Conservation (phyloP, 2,113 vertebrate species). For the Rhagologus leucostigma region DNA sequence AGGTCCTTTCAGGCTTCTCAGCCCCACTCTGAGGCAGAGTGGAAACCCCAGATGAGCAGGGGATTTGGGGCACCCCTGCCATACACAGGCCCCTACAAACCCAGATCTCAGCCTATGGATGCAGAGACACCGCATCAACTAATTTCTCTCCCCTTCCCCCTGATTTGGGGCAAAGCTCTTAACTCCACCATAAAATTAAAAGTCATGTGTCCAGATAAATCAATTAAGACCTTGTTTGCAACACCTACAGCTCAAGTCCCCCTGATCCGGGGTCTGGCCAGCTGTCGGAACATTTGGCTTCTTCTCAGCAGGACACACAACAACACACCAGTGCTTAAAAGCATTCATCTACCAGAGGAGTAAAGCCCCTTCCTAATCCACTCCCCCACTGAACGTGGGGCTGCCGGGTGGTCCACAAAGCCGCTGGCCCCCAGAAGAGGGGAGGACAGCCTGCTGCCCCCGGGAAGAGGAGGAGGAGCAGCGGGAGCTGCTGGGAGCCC, state of each 20-base stretch:
- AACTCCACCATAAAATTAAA: background rate
- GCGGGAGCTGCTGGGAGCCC: background rate
- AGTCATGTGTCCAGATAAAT: background rate
- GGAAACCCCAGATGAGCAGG: background rate
- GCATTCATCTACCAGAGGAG: background rate
- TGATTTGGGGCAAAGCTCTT: background rate
- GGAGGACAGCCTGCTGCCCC: background rate
- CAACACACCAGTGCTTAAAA: background rate
- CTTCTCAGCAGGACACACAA: conserved; percentile 33
- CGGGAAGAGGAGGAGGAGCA: background rate
- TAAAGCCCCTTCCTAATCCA: conserved; percentile 51
- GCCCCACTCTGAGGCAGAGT: background rate
- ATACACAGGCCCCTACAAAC: background rate
- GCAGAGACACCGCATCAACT: accelerated
- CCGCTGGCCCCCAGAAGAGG: background rate
- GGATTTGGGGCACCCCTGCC: background rate
- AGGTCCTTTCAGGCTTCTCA: accelerated
- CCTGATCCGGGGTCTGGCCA: background rate
- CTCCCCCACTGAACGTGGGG: background rate
- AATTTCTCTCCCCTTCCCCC: background rate
- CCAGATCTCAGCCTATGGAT: accelerated
- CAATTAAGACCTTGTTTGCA: conserved; percentile 46
- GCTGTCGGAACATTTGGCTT: conserved; percentile 18
- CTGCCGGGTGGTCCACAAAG: background rate
- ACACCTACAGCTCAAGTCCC: conserved; percentile 31